Evolutionary conservation across 2,888 invertebrate species (phyloP).

Genomic region (Xylota sylvarum): DNA sequence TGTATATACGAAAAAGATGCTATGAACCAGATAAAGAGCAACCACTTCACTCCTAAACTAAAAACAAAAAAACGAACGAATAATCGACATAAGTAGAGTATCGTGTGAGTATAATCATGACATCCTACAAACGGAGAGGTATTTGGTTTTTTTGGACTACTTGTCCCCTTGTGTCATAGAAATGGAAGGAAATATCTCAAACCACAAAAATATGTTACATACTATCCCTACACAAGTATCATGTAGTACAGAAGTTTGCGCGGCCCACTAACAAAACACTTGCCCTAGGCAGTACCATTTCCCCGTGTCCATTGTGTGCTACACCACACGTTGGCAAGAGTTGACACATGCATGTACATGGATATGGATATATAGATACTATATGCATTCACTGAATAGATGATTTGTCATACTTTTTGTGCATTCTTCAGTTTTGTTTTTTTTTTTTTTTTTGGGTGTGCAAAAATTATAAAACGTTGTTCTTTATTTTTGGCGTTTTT

Average conservation of each 20-base stretch:
- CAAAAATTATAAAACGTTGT: not conserved
- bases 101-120: not conserved
- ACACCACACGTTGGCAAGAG: not conserved
- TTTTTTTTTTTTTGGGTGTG: slow-evolving; percentile 9
- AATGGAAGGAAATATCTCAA: not conserved
- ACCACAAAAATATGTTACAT: not conserved
- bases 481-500: not conserved
- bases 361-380: too few species aligned
- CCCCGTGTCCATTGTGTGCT: slow-evolving; percentile 2
- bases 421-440: slow-evolving; percentile 3
- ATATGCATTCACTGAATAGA: not conserved
- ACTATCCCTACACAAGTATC: not conserved
- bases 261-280: slow-evolving; percentile 2
- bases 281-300: slow-evolving; percentile 3
- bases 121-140: not conserved
- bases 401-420: slow-evolving; percentile 5
- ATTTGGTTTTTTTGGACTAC: not conserved
- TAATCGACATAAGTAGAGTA: not conserved
- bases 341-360: not conserved
- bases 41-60: not conserved
- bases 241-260: not conserved
- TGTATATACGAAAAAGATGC: not conserved
- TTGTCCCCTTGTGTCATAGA: not conserved
- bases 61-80: not conserved
- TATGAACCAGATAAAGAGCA: slow-evolving; percentile 4